Evolutionary conservation across 2,113 vertebrate genomes (phyloP).

Genomic region (Lasiurus borealis): DNA sequence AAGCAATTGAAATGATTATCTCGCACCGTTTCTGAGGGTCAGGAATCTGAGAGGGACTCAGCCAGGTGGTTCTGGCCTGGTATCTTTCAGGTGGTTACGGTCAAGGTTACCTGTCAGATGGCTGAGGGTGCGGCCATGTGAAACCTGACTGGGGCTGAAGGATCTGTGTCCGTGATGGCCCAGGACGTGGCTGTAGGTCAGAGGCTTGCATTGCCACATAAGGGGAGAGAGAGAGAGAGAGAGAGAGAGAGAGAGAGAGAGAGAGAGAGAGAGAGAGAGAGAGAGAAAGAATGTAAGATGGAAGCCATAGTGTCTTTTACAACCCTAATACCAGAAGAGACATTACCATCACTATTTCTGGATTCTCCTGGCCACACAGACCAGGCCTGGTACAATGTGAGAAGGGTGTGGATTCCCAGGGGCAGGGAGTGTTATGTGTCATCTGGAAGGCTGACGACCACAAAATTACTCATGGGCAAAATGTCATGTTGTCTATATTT

Average conservation of each 20-base stretch:
- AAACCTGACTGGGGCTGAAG: neutral
- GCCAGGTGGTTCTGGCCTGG: neutral
- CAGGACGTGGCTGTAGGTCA: neutral
- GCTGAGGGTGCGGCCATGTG: neutral
- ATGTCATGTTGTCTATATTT: neutral
- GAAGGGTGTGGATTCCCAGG: neutral
- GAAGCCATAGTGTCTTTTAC: neutral
- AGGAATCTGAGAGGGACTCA: neutral
- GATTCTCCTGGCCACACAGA: neutral
- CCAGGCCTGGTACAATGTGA: fast-evolving
- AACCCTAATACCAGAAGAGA: neutral
- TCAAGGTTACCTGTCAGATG: neutral
- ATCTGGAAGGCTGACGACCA: neutral
- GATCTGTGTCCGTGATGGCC: neutral
- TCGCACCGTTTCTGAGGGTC: neutral
- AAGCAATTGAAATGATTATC: neutral
- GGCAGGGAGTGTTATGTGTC: neutral
- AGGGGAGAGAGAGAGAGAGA: no score
- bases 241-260: neutral
- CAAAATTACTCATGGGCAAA: neutral
- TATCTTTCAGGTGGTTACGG: neutral
- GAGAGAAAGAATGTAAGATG: neutral
- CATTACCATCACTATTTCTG: neutral
- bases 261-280: no score
- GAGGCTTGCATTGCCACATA: neutral